These are phyloP conservation scores for Leptinotarsa lineolata DNA, from an alignment of 1,140 invertebrate species.

Conservation along the genomic window DNA sequence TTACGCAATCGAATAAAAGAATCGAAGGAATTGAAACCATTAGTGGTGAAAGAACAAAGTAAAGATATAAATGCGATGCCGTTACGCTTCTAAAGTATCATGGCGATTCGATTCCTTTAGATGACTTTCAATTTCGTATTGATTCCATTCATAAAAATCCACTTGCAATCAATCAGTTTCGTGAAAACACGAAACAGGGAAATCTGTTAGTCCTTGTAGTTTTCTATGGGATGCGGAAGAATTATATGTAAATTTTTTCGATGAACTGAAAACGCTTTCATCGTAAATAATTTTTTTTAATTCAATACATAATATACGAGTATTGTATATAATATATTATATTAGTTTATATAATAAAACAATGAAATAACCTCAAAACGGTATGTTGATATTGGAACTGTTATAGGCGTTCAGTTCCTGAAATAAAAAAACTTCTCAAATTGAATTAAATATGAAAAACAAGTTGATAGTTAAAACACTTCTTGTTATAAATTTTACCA, in stretches of 20 bases:
- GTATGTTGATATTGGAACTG: too few relatives aligned
- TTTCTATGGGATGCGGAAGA: neutral
- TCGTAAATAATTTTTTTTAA: neutral
- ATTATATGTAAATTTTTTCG: neutral
- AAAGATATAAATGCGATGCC: conserved; percentile 2
- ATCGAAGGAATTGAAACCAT: neutral
- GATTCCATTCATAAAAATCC: neutral
- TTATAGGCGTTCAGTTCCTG: too few relatives aligned
- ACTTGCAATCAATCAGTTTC: neutral
- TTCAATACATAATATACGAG: too few relatives aligned
- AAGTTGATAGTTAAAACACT: too few relatives aligned
- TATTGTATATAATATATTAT: too few relatives aligned
- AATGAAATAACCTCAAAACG: too few relatives aligned
- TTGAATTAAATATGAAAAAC: too few relatives aligned
- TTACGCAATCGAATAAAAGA: conserved; percentile 2
- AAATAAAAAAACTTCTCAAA: too few relatives aligned
- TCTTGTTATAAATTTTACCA: too few relatives aligned
- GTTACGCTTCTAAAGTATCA: conserved; percentile 3
- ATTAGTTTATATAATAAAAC: too few relatives aligned
- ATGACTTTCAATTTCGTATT: conserved; percentile 6
- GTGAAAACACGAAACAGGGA: neutral
- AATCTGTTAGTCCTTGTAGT: neutral
- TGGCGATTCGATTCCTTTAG: conserved; percentile 2
- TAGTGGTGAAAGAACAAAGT: conserved; percentile 1
- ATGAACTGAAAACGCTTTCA: neutral